Base-by-base conservation (phyloP, 1,140 invertebrate genomes). In the Akabosia matsudoensis region DNA sequence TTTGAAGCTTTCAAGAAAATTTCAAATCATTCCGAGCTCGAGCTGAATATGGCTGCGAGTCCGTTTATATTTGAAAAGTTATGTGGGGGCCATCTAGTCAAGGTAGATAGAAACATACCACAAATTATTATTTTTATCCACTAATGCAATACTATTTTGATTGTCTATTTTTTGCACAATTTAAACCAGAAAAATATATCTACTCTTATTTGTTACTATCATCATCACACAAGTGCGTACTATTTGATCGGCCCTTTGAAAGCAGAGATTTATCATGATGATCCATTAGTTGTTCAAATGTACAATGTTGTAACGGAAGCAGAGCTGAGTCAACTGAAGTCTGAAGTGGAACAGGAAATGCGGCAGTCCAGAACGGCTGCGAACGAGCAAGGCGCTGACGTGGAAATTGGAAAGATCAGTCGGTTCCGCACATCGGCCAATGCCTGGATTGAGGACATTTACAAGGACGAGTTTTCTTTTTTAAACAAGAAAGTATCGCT, bases 401-500 rank as follows among this genome's bases (percentile, higher is more conserved):
- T 3, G 3, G 26, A 51, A 52, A 18, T 3, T 0, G 70, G 70
- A 1, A 31, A n/a, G 13, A 67, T 30, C 10, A 72, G 70, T 45
- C 7, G 70, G 45, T 51, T 30, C n/a, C 26, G 78, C 73, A 76
- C 78, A 28, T 79, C 78, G 0, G 73, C 71, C 1, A 76, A 77
- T 51, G 73, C 67, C 1, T 79, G 75, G 78, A 56, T 76, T 28
- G 7, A 33, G 31, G 75, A 76, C 16, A 13, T 2, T 13, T 3
- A 18, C 22, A n/a, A 26, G 2, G n/a, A 34, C 13, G 45, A 34
- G n/a, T 72, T 72, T 72, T 2, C 2, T 3, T 45, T n/a, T 45
- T 72, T 72, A 45, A 72, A 72, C 24, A 22, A 72, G 10, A 34
- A 22, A 72, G 14, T 72, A 10, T 2, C 30, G 3, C 70, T 13